Percentiles rank a stretch among this genome's conserved stretches.
These are phyloP conservation scores for Agrilus biguttatus DNA, from an alignment of 2,888 invertebrate species.

Conservation along the genomic window DNA sequence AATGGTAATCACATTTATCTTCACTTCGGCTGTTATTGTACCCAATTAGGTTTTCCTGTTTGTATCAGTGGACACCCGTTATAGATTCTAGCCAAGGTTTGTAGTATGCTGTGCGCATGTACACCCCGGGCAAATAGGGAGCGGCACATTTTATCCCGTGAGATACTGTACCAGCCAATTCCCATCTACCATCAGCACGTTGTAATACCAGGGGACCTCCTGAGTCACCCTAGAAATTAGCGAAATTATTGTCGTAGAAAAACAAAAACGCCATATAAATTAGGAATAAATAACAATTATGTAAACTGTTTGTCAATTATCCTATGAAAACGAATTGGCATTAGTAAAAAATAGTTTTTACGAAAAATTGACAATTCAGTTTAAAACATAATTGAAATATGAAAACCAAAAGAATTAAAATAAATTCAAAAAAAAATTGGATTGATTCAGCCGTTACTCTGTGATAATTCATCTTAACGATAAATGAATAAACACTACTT, in stretches of 20 bases:
- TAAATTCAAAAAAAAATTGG: no score
- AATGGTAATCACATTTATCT: slow-evolving; percentile 3
- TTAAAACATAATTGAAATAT: no score
- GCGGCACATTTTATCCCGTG: slow-evolving; percentile 93
- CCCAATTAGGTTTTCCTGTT: slow-evolving; percentile 1
- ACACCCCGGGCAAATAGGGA: slow-evolving; percentile 82
- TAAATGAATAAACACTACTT: no score
- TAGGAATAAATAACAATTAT: no score
- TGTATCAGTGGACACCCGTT: slow-evolving; percentile 53
- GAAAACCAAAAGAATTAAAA: no score
- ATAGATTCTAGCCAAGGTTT: slow-evolving; percentile 82
- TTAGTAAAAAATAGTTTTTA: no score
- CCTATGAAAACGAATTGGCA: no score
- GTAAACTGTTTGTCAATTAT: no score
- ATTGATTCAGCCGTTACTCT: no score
- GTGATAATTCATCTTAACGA: no score
- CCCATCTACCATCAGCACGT: slow-evolving; percentile 71
- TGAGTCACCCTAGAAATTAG: slow-evolving; percentile 64
- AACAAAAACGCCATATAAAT: no score
- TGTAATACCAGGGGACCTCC: slow-evolving; percentile 81
- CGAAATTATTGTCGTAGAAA: background rate
- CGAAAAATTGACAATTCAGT: no score
- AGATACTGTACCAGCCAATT: slow-evolving; percentile 81
- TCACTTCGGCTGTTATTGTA: slow-evolving; percentile 16
- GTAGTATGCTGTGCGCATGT: slow-evolving; percentile 85